Percentiles rank a stretch among this genome's conserved stretches.
phyloP scores from a whole-genome alignment of 2,113 vertebrate genomes.

The Colius striatus region DNA sequence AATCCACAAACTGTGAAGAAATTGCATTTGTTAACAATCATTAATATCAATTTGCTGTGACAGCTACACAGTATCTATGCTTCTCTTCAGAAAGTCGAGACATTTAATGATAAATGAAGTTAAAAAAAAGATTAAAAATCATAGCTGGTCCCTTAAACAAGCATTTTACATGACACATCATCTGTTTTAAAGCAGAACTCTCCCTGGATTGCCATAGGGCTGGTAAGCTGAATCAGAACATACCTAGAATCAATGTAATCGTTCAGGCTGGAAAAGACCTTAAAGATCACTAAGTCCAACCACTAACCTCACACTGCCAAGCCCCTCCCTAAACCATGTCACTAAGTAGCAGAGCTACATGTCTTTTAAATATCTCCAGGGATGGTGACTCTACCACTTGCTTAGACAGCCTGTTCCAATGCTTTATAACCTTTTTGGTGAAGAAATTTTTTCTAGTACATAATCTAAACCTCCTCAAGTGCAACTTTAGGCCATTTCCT shows the following conservation, averaged over 20 bases:
- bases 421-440: too few species aligned
- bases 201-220: background rate
- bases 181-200: background rate
- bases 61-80: background rate
- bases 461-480: too few species aligned
- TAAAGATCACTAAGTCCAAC: too few species aligned
- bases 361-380: too few species aligned
- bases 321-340: too few species aligned
- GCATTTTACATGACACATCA: background rate
- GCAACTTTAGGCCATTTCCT: too few species aligned
- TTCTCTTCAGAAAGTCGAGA: background rate
- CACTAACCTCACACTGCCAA: too few species aligned
- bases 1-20: background rate
- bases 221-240: background rate
- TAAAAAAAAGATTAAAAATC: background rate
- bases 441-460: too few species aligned
- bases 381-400: too few species aligned
- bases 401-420: too few species aligned
- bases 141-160: background rate
- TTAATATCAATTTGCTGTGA: background rate
- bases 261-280: too few species aligned
- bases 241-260: background rate
- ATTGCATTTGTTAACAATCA: background rate
- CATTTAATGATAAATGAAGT: background rate
- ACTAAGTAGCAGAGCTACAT: too few species aligned